A percentile compares a stretch with the other conserved stretches of the same genome.
These are phyloP conservation scores for Todiramphus saurophagus DNA, from an alignment of 2,113 vertebrate genomes.

Conservation along the genomic window DNA sequence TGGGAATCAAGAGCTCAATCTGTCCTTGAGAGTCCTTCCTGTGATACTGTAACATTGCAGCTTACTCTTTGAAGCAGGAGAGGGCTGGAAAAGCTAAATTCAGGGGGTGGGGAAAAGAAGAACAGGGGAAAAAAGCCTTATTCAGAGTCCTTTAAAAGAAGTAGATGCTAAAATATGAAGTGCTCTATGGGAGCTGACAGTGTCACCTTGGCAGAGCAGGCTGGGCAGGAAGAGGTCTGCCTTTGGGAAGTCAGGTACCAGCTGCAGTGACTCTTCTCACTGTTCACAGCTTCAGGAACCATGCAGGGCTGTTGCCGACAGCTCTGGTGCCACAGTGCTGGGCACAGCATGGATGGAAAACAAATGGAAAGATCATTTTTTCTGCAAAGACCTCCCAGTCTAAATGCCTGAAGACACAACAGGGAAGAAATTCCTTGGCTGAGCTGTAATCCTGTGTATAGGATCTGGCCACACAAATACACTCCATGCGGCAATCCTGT, in stretches of 20 bases:
- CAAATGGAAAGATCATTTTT: conserved; percentile 21
- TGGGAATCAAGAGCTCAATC: neutral
- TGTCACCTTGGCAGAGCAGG: neutral
- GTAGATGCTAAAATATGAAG: neutral
- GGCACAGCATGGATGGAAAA: conserved; percentile 1
- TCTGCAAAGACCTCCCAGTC: conserved; percentile 39
- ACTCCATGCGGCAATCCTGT: neutral
- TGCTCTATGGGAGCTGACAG: neutral
- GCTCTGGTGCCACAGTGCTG: neutral
- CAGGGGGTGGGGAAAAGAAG: neutral
- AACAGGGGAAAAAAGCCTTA: neutral
- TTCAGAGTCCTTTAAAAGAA: neutral
- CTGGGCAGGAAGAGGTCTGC: neutral
- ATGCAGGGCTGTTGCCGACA: neutral
- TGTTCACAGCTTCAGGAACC: neutral
- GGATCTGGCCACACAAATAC: conserved; percentile 31
- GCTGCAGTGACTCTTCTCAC: neutral
- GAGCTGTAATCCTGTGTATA: neutral
- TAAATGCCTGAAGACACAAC: conserved; percentile 5
- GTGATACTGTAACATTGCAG: neutral
- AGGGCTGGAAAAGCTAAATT: neutral
- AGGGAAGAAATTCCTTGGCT: conserved; percentile 46
- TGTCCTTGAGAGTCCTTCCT: neutral
- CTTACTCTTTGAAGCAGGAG: neutral
- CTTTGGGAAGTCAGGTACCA: neutral